Evolutionary conservation across 2,888 invertebrate species (phyloP).

Genomic region (Eupithecia subumbrata): DNA sequence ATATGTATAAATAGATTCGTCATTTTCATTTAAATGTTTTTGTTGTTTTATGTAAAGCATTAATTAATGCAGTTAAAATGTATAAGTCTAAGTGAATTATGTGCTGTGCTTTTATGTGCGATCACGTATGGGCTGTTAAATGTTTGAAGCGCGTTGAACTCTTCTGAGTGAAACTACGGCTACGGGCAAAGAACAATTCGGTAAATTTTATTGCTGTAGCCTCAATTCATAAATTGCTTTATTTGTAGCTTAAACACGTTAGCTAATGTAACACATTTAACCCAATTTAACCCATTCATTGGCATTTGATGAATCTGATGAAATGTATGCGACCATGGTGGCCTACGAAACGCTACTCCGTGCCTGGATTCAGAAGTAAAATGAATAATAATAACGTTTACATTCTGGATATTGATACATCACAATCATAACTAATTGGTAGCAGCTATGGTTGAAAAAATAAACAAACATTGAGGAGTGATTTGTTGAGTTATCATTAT

Average conservation of each 20-base stretch:
- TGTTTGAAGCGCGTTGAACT: constrained; percentile 69
- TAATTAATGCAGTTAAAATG: background rate
- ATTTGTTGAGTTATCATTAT: constrained; percentile 4
- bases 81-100: background rate
- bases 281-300: background rate
- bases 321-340: background rate
- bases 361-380: background rate
- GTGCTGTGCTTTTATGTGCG: constrained; percentile 29
- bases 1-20: background rate
- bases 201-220: background rate
- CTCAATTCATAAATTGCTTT: background rate
- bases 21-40: background rate
- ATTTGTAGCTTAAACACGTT: background rate
- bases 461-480: constrained; percentile 4
- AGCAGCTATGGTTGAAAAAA: background rate
- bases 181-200: constrained; percentile 10
- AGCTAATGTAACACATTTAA: background rate
- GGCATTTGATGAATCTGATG: background rate
- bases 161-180: constrained; percentile 60
- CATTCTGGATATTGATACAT: background rate
- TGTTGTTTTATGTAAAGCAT: background rate
- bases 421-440: background rate
- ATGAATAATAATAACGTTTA: background rate
- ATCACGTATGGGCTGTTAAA: constrained; percentile 44
- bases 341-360: background rate